These are phyloP conservation scores for Merodon equestris DNA, from an alignment of 2,888 invertebrate genomes.

Conservation along the genomic window DNA sequence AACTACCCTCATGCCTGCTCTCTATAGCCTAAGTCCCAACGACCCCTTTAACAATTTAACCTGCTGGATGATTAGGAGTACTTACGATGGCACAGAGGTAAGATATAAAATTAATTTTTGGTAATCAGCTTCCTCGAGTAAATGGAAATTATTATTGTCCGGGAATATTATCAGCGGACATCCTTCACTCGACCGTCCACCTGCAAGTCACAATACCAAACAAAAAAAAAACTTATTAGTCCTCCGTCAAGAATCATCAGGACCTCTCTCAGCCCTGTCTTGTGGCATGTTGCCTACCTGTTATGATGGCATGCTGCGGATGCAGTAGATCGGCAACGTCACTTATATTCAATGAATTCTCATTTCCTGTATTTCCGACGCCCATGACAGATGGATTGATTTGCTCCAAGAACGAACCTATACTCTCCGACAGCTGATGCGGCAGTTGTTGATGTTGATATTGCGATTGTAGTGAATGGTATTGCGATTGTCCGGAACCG, in stretches of 20 bases:
- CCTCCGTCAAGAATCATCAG: no score
- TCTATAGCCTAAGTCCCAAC: no score
- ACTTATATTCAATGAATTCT: slow-evolving; percentile 76
- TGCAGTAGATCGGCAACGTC: slow-evolving; percentile 93
- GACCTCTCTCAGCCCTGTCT: not conserved
- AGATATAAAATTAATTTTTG: slow-evolving; percentile 95
- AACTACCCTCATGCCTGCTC: no score
- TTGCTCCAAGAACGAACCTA: slow-evolving; percentile 75
- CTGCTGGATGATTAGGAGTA: no score
- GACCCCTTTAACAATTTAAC: no score
- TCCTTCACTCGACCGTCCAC: slow-evolving; percentile 95
- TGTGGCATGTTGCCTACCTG: no score
- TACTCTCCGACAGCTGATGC: slow-evolving; percentile 73
- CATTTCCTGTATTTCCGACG: slow-evolving; percentile 66
- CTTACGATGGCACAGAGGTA: slow-evolving; percentile 97
- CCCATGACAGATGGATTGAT: slow-evolving; percentile 75
- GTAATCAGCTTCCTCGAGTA: slow-evolving; percentile 91
- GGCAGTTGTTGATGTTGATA: slow-evolving; percentile 42
- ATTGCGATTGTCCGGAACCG: slow-evolving; percentile 54
- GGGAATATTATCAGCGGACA: slow-evolving; percentile 97
- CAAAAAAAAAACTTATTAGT: not conserved
- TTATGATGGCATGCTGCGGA: slow-evolving; percentile 93
- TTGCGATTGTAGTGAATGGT: slow-evolving; percentile 55
- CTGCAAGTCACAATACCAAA: slow-evolving; percentile 51
- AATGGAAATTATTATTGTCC: slow-evolving; percentile 92